Percentiles rank a stretch among this genome's conserved stretches.
Conservation (phyloP, 2,888 invertebrate genomes). For the Catocala fraxini region DNA sequence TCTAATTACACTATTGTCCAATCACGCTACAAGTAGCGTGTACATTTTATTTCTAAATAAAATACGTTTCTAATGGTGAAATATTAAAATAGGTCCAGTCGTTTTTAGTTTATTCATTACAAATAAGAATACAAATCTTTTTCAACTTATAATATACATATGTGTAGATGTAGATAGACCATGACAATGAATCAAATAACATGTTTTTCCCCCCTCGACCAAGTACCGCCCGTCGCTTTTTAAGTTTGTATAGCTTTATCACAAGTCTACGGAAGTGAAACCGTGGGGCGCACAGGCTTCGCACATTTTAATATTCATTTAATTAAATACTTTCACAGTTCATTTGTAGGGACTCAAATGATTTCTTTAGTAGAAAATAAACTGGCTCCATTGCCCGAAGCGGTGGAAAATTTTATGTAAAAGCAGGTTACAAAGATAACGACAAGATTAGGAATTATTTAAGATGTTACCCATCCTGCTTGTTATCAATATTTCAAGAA, state of each 20-base stretch:
- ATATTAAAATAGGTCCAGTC: too few species aligned
- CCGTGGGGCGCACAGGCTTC: slow-evolving; percentile 1
- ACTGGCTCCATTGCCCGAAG: slow-evolving; percentile 15
- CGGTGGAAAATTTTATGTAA: slow-evolving; percentile 31
- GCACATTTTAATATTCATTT: slow-evolving; percentile 24
- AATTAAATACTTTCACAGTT: slow-evolving; percentile 30
- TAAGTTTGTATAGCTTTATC: slow-evolving; percentile 5
- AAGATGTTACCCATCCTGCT: neutral
- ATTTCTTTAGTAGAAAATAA: slow-evolving; percentile 22
- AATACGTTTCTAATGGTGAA: too few species aligned
- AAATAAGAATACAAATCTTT: too few species aligned
- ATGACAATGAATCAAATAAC: too few species aligned
- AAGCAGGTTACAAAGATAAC: slow-evolving; percentile 28
- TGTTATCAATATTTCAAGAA: slow-evolving; percentile 33
- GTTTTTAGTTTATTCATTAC: too few species aligned
- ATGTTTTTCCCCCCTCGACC: neutral
- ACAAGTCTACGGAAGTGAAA: neutral
- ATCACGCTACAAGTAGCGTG: too few species aligned
- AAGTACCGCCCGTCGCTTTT: neutral
- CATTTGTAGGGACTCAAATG: slow-evolving; percentile 18
- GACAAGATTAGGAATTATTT: slow-evolving; percentile 9
- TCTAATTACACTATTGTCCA: too few species aligned
- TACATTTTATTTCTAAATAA: too few species aligned
- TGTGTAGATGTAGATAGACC: too few species aligned
- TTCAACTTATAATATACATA: too few species aligned